Base-by-base conservation (phyloP, 2,888 invertebrate species). In the Heliothis peltigera region DNA sequence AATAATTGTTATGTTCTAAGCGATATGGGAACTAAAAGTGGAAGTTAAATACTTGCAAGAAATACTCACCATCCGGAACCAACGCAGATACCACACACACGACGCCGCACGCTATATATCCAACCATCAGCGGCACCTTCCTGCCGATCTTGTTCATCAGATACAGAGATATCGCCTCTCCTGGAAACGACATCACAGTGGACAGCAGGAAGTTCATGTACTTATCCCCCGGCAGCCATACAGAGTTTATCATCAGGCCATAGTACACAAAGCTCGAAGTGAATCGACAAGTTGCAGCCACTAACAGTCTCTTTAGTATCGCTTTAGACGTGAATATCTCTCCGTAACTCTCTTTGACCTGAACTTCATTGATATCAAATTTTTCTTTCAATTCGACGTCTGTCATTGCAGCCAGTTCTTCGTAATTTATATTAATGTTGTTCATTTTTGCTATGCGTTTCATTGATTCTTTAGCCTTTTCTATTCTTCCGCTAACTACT, bases 151-250 rank as follows among this genome's bases (percentile, higher is more conserved):
- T 92, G 70, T 92, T 91, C 92, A 94, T 91, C 57, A 90, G 66
- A 64, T 89, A 89, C 77, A 92, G 72, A 0, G 88, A 87, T 1
- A 91, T 68, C 48, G 93, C 55, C 65, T 93, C 93, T 1, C 93
- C 94, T 0, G 93, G 94, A 46, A 91, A 92, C 0, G 92, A 93
- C 89, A 92, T 91, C 42, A 92, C 74, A 0, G 93, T 90, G 1
- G 90, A 78, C 49, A 94, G 76, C 17, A 92, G 64, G 59, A 93
- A 94, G 74, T 93, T 93, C 1, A 86, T 84, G 57, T 93, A 91
- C 59, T 92, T 93, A 56, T 92, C 84, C 0, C 94, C 94, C 0
- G 94, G 92, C 18, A 94, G 74, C 74, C 80, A 89, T 1, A 93
- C 93, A 0, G 92, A 91, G 64, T 92, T 92, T 21, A 92, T 82